Percentiles rank a stretch among this genome's conserved stretches.
Conservation (phyloP, 2,113 vertebrate species). For the Notarius quadriscutis region DNA sequence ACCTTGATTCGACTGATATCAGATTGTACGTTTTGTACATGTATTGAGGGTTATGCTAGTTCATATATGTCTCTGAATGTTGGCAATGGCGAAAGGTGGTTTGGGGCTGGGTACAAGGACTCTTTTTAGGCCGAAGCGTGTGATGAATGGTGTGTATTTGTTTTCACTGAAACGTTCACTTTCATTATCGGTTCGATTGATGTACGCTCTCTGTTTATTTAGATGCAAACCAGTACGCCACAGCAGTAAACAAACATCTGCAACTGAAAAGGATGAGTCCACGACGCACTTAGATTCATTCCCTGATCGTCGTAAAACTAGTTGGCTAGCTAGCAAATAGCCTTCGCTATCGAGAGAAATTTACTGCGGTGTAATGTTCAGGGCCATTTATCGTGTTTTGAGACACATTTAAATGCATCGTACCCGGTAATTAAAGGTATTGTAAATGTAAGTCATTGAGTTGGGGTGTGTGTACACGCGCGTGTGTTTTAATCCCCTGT, state of each 20-base stretch:
- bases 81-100: conserved; percentile 72
- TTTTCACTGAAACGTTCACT: not conserved
- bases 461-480: not conserved
- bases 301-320: conserved; percentile 38
- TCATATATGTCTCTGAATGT: conserved; percentile 45
- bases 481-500: conserved; percentile 53
- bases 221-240: not conserved
- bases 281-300: conserved; percentile 21
- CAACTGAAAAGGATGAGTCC: not conserved
- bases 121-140: conserved; percentile 68
- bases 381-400: not conserved
- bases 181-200: not conserved
- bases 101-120: conserved; percentile 67
- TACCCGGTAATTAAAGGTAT: not conserved
- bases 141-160: conserved; percentile 48
- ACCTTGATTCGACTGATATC: conserved; percentile 4
- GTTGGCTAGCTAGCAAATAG: conserved; percentile 31
- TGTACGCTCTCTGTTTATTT: not conserved
- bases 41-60: conserved; percentile 8
- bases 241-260: not conserved
- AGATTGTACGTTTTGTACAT: conserved; percentile 2
- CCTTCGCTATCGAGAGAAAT: conserved; percentile 6
- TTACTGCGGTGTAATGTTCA: conserved; percentile 4
- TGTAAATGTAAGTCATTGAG: not conserved
- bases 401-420: not conserved